These are phyloP conservation scores for Oenanthe melanoleuca DNA, from an alignment of 2,113 vertebrate genomes.

Conservation along the genomic window DNA sequence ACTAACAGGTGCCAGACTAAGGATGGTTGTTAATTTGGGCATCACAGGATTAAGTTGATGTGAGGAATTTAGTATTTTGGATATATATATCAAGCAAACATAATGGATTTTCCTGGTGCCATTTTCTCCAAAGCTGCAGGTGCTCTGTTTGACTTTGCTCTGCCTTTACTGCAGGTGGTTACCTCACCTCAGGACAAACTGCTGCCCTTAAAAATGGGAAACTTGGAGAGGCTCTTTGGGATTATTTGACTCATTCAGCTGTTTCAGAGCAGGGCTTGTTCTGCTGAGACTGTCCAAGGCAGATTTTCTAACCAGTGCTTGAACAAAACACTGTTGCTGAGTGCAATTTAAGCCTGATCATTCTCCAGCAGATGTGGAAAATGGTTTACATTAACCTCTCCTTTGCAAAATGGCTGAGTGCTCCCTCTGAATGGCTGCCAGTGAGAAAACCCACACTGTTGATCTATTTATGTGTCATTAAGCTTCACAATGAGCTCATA, in stretches of 20 bases:
- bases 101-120: background rate
- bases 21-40: background rate
- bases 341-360: background rate
- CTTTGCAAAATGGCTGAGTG: background rate
- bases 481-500: background rate
- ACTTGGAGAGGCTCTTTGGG: background rate
- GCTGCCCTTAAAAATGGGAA: background rate
- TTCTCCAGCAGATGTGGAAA: background rate
- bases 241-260: background rate
- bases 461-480: background rate
- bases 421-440: background rate
- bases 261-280: background rate
- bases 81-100: background rate
- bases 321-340: background rate
- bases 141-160: background rate
- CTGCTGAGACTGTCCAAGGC: background rate
- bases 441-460: background rate
- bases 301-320: background rate
- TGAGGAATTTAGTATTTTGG: background rate
- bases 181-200: background rate
- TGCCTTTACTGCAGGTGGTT: background rate
- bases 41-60: background rate
- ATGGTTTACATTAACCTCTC: background rate
- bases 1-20: background rate
- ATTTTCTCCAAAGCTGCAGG: background rate